Evolutionary conservation across 2,888 invertebrate species (phyloP), one percentile per base, ranked within the genome.

Genomic region (Lacanobia wlatinum): DNA sequence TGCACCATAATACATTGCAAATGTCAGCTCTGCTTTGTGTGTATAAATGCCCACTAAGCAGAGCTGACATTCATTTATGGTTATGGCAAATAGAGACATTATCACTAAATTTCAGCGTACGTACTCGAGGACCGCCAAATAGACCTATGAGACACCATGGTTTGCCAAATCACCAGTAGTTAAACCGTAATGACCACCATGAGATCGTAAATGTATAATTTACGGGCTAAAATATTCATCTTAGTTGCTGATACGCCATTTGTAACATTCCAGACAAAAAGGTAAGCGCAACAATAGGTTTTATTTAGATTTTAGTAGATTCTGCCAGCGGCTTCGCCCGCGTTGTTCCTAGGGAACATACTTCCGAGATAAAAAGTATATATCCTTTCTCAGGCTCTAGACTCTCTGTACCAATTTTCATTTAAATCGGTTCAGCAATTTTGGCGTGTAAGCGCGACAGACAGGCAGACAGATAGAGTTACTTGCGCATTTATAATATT

Each of bases 131-230:
- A 18, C 18, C 2, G 1, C 23, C 66, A 38, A 66, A 21, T 66
- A 12, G 63, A 46, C 16, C 34, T 12, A 5, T 23, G 34, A 34
- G 46, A 46, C 34, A 14, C 34, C 43, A 21, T 18, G 34, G 46
- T 43, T 64, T 64, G 21, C 34, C 64, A 64, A 67, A 48, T 18
- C 14, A 7, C 48, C 23, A 48, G 65, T 23, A 67, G 14, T 14
- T 23, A 10, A 8, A 38, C 14, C 10, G 16, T 50, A 40, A 67
- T n/a, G 10, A 50, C 23, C 2, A n/a, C n/a, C 50, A 9, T 16
- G 0, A 21, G 16, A 50, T n/a, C n/a, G 16, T 50, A n/a, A 50
- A 28, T 55, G 28, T 23, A 14, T 14, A 6, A 23, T 23, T 23
- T 14, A 12, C 23, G 23, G 7, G 2, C 14, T 14, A 2, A 48